Evolutionary conservation across 35 echinoderm and acorn worm species (phyloP), one percentile per base, ranked within the genome.

Genomic region (Anneissia japonica): DNA sequence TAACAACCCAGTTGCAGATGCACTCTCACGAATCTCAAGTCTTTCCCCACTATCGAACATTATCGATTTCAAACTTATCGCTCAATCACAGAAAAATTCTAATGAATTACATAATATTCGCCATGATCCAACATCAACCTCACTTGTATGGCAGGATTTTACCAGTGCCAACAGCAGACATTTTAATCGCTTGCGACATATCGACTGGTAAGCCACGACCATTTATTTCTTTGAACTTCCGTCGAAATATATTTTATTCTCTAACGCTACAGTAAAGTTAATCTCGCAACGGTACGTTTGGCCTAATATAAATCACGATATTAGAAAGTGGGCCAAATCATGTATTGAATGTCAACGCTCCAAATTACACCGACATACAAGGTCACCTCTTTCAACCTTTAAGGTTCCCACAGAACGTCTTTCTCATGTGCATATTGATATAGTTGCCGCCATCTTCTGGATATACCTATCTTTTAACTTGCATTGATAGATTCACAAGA

Each of bases 311-410:
- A 92, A 92, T 79, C 31, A 28, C 11, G 85, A 92, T 75, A 74
- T 92, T 29, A 45, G 78, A 17, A 12, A 82, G 30, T 92, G 80
- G 90, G 85, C 79, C 0, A 81, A 83, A 23, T 33, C 73, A 12
- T 92, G 85, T 39, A 37, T 88, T n/a, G 3, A 81, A 26, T 92
- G 90, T 37, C 86, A 88, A 30, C 36, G 36, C 2, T 75, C 79
- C 1, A 91, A 91, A 76, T 46, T 91, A 30, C 79, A 91, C n/a
- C 64, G 77, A 26, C 90, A 87, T 41, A 91, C 51, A 2, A 32
- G 41, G 33, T 45, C 83, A 0, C 90, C 83, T 16, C 45, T 86
- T 9, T 46, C 56, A 14, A 87, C 90, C 12, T 91, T 91, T 37
- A 64, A 84, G 21, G 32, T 0, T 14, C 90, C 84, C 7, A 84